A percentile compares a stretch with the other conserved stretches of the same genome.
Conservation (phyloP, 2,888 invertebrate species). For the Chrysolina americana region DNA sequence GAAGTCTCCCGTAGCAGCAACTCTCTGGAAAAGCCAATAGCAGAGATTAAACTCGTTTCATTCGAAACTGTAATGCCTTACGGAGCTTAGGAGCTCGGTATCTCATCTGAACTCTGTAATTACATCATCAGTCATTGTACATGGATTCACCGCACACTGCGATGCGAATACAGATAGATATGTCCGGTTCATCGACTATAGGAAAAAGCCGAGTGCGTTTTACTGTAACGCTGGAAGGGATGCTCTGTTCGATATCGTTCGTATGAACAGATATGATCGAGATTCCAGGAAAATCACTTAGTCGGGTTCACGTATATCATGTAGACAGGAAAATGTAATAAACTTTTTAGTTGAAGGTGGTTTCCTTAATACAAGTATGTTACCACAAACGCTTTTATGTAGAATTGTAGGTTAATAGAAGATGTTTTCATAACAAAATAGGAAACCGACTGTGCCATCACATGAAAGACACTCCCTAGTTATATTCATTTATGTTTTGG, state of each 20-base stretch:
- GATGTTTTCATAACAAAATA: too few species aligned
- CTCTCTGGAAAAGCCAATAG: neutral
- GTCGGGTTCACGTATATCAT: too few species aligned
- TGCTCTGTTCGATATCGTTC: neutral
- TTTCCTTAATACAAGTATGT: too few species aligned
- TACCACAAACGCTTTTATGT: too few species aligned
- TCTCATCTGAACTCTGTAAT: constrained; percentile 13
- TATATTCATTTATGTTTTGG: too few species aligned
- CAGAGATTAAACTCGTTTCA: neutral
- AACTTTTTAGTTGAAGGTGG: too few species aligned
- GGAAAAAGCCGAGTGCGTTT: neutral
- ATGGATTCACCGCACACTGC: constrained; percentile 7
- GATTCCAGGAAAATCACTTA: too few species aligned
- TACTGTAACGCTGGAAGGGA: neutral
- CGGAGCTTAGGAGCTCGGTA: neutral
- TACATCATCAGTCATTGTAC: constrained; percentile 16
- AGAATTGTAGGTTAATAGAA: too few species aligned
- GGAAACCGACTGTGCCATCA: too few species aligned
- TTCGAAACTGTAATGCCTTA: neutral
- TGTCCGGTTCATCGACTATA: neutral
- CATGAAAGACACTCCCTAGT: too few species aligned
- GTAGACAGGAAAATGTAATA: too few species aligned
- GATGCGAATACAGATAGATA: constrained; percentile 14
- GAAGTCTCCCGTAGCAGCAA: neutral
- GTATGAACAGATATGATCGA: too few species aligned